phyloP scores from a whole-genome alignment of 1,140 invertebrate species.

The Mactra quadrangularis region DNA sequence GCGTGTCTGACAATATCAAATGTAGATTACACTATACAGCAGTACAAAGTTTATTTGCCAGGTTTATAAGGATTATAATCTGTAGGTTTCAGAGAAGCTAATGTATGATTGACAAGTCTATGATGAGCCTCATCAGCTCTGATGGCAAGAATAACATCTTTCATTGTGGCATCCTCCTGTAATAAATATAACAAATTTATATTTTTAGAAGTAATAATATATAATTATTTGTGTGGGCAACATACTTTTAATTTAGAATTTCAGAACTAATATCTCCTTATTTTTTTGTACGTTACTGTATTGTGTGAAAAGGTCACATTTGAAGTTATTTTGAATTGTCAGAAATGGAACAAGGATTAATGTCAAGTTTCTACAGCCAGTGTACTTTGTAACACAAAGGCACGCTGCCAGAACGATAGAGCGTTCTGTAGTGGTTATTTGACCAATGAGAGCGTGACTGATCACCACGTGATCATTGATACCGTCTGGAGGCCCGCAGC shows the following conservation, averaged over 20 bases:
- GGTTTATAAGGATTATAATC: conserved; percentile 81
- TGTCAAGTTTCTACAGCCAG: no score
- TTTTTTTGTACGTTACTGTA: neutral
- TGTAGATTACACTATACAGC: no score
- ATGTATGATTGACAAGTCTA: conserved; percentile 81
- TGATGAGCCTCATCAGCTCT: conserved; percentile 83
- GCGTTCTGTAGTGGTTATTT: no score
- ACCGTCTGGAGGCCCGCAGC: no score
- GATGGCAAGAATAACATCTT: conserved; percentile 80
- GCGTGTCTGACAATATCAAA: no score
- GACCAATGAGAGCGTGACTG: no score
- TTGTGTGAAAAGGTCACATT: neutral
- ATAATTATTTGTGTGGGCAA: no score
- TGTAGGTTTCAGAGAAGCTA: conserved; percentile 77
- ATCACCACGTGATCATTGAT: no score
- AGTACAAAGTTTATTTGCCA: conserved; percentile 73
- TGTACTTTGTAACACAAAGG: no score
- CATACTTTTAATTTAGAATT: neutral
- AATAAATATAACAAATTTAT: conserved; percentile 25
- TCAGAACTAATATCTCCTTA: neutral
- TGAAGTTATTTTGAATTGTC: no score
- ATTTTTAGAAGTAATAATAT: neutral
- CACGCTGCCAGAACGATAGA: no score
- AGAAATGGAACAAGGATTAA: no score
- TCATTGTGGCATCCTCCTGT: conserved; percentile 78